phyloP scores from a whole-genome alignment of 2,888 invertebrate genomes.

The Stenotaenia linearis region DNA sequence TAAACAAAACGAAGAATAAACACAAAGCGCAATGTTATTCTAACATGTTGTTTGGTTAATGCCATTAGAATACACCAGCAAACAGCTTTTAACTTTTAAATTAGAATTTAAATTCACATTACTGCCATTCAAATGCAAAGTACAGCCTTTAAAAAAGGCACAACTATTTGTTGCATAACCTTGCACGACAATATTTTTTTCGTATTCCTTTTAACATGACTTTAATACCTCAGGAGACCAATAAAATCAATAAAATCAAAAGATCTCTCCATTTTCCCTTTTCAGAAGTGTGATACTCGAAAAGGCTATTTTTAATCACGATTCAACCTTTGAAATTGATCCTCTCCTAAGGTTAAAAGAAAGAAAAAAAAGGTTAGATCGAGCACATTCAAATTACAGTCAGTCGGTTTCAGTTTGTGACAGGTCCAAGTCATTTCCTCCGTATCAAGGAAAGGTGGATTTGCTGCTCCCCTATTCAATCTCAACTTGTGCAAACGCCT shows the following conservation, averaged over 20 bases:
- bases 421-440: background rate
- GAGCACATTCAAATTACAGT: background rate
- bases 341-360: background rate
- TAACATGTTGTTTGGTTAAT: no score
- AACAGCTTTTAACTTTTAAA: no score
- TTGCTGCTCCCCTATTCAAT: background rate
- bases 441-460: background rate
- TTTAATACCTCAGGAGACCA: background rate
- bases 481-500: background rate
- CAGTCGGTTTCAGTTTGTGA: background rate
- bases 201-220: no score
- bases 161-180: no score
- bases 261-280: background rate
- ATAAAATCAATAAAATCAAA: no score
- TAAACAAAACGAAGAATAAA: no score
- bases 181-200: no score
- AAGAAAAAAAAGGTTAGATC: background rate
- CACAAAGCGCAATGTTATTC: no score
- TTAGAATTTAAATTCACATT: no score
- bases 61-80: no score
- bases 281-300: background rate
- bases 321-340: background rate
- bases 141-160: no score
- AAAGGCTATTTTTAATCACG: background rate
- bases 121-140: no score